phyloP scores from a whole-genome alignment of 2,113 vertebrate genomes.

The Turdus rufiventris region DNA sequence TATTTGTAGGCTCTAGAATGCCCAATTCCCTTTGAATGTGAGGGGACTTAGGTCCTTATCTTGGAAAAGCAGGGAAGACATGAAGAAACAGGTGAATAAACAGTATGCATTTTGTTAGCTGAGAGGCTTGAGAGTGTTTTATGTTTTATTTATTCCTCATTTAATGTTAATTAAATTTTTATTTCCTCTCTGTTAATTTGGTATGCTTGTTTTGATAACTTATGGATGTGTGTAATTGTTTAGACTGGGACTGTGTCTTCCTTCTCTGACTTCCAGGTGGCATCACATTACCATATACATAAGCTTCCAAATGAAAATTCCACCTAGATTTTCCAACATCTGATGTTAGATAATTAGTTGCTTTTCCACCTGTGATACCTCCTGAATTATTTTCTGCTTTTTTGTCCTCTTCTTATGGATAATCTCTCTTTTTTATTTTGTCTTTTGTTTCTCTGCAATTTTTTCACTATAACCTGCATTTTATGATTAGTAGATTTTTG shows the following conservation, averaged over 20 bases:
- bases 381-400: neutral
- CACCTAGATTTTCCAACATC: neutral
- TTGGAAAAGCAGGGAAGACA: neutral
- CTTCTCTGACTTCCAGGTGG: neutral
- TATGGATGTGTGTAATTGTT: neutral
- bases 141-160: neutral
- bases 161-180: neutral
- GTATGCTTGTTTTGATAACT: neutral
- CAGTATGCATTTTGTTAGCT: neutral
- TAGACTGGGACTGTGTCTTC: neutral
- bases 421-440: neutral
- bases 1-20: neutral
- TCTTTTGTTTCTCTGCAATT: neutral
- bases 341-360: neutral
- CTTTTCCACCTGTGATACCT: neutral
- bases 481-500: neutral
- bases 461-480: neutral
- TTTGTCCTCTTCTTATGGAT: neutral
- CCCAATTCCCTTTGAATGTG: neutral
- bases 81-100: neutral
- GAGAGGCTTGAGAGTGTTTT: neutral
- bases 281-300: neutral
- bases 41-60: neutral
- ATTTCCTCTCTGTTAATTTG: neutral
- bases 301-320: neutral